These are phyloP conservation scores for Drosophila paulistorum DNA, from an alignment of 1,140 invertebrate genomes.

Conservation along the genomic window DNA sequence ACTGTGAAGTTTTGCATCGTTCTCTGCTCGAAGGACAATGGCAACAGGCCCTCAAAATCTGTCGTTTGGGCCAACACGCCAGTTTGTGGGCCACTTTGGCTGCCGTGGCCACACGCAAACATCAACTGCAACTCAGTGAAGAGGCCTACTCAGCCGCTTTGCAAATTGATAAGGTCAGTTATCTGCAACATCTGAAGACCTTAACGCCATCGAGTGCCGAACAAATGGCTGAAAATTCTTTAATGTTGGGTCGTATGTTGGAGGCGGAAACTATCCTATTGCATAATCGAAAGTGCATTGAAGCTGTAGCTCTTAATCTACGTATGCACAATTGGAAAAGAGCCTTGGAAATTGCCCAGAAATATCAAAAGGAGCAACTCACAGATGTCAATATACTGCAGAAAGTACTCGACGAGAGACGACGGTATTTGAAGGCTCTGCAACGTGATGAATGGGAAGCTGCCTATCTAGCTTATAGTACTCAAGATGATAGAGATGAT, in stretches of 20 bases:
- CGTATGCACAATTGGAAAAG: constrained; percentile 93
- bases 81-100: constrained; percentile 94
- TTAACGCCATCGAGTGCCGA: constrained; percentile 84
- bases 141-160: constrained; percentile 95
- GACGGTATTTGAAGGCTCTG: constrained; percentile 89
- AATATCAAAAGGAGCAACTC: constrained; percentile 86
- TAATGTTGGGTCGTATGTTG: constrained; percentile 90
- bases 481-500: constrained; percentile 83
- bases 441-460: constrained; percentile 91
- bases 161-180: constrained; percentile 94
- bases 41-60: constrained; percentile 76
- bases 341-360: constrained; percentile 93
- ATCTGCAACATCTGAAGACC: constrained; percentile 91
- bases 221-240: constrained; percentile 90
- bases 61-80: constrained; percentile 86
- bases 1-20: constrained; percentile 77
- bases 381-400: constrained; percentile 86
- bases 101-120: constrained; percentile 90
- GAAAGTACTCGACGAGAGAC: constrained; percentile 89
- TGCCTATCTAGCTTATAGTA: constrained; percentile 87
- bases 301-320: constrained; percentile 93
- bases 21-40: constrained; percentile 74
- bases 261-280: constrained; percentile 93
- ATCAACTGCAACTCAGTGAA: constrained; percentile 92
- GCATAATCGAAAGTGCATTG: constrained; percentile 89